Percentiles rank a stretch among this genome's conserved stretches.
Conservation (phyloP, 2,797 vertebrate genomes). For the Discoglossus pictus region DNA sequence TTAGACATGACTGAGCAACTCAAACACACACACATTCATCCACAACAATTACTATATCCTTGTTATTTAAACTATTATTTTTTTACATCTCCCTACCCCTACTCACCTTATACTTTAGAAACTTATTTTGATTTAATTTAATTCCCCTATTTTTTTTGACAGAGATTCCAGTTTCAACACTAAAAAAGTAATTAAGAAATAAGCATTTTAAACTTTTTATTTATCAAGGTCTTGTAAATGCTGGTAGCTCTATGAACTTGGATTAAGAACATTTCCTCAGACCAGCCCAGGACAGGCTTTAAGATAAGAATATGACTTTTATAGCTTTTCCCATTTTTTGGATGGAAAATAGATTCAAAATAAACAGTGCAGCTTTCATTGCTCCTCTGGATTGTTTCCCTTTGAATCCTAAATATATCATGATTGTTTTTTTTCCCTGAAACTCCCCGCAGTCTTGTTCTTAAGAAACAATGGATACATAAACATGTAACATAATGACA, state of each 20-base stretch:
- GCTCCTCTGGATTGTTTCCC: conserved; percentile 40
- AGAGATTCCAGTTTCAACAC: too few relatives aligned
- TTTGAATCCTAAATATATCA: too few relatives aligned
- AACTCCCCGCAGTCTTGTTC: conserved; percentile 54
- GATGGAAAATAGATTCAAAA: conserved; percentile 46
- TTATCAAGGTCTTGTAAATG: conserved; percentile 1
- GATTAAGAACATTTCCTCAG: conserved; percentile 3
- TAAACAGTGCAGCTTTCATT: conserved; percentile 50
- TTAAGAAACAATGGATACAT: conserved; percentile 64
- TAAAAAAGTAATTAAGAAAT: too few relatives aligned
- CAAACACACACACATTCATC: too few relatives aligned
- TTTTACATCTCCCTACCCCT: too few relatives aligned
- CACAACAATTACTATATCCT: too few relatives aligned
- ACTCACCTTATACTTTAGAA: too few relatives aligned
- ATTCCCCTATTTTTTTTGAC: too few relatives aligned
- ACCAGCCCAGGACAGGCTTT: background rate
- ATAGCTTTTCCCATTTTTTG: conserved; percentile 43
- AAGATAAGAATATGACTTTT: conserved; percentile 53
- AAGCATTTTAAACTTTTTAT: too few relatives aligned
- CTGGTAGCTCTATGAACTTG: background rate
- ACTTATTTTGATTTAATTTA: too few relatives aligned
- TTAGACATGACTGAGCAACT: too few relatives aligned
- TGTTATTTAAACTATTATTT: too few relatives aligned
- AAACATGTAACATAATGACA: conserved; percentile 55
- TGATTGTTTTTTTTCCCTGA: conserved; percentile 42